These are phyloP conservation scores for Struthio camelus DNA, from an alignment of 2,113 vertebrate genomes.

Conservation along the genomic window DNA sequence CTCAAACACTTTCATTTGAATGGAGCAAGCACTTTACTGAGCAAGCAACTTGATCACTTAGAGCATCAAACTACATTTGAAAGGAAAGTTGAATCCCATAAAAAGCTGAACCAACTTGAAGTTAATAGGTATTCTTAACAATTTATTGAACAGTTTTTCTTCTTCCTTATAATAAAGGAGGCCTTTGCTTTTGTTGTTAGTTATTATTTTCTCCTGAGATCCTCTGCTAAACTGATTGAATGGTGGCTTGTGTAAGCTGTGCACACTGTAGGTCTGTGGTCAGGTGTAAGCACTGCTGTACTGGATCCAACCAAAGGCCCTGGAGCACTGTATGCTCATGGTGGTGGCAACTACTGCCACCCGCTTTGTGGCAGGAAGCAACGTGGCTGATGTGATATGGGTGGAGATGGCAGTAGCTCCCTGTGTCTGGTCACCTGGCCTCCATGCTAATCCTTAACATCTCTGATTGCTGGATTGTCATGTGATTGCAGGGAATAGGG, in stretches of 20 bases:
- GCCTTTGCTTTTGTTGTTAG: background rate
- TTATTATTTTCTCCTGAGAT: background rate
- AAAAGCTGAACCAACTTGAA: background rate
- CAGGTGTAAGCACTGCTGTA: fast-evolving
- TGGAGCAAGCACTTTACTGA: background rate
- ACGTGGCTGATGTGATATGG: too few species aligned
- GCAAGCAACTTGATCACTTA: background rate
- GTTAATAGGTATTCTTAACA: background rate
- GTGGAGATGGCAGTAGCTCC: background rate
- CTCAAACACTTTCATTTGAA: background rate
- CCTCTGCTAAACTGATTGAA: background rate
- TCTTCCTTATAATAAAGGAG: background rate
- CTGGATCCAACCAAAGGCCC: background rate
- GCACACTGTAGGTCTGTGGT: background rate
- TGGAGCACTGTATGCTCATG: background rate
- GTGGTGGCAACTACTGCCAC: background rate
- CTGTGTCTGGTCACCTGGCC: background rate
- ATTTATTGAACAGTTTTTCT: background rate
- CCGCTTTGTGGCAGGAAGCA: background rate
- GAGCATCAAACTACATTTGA: background rate
- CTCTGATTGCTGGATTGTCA: background rate
- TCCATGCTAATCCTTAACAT: fast-evolving
- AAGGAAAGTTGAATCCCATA: background rate
- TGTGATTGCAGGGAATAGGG: background rate
- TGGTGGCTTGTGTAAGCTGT: background rate